Conservation (phyloP, 2,888 invertebrate genomes). For the Erpobdella octoculata region DNA sequence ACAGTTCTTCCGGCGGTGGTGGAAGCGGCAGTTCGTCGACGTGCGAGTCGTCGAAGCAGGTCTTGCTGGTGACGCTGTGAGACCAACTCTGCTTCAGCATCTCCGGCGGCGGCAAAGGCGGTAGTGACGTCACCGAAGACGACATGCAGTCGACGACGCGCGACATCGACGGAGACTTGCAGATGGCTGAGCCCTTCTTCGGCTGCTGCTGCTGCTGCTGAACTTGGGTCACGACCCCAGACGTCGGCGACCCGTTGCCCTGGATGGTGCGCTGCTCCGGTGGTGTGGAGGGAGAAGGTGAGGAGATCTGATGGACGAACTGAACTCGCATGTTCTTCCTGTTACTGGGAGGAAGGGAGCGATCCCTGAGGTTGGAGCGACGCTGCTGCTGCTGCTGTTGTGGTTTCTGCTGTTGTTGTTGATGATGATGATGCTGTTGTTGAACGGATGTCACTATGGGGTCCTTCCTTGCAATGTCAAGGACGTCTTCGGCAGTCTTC, state of each 20-base stretch:
- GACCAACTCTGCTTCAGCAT: slow-evolving; percentile 13
- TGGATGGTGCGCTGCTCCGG: neutral
- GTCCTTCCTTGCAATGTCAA: neutral
- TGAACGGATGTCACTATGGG: neutral
- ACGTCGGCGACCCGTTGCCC: neutral
- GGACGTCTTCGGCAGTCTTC: slow-evolving; percentile 7
- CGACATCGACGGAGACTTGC: neutral
- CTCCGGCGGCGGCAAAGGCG: neutral
- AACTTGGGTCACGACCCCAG: too few species aligned
- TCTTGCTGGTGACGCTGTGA: too few species aligned
- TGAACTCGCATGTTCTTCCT: slow-evolving; percentile 17
- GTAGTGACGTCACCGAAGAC: neutral
- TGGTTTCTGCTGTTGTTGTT: neutral
- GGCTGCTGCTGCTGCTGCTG: too few species aligned
- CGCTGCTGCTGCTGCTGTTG: neutral
- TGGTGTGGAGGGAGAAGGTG: neutral
- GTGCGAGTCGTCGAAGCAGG: neutral
- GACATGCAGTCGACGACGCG: neutral
- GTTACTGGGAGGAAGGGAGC: slow-evolving; percentile 19
- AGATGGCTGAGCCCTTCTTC: neutral
- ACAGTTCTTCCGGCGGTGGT: slow-evolving; percentile 15
- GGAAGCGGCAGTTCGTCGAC: slow-evolving; percentile 8
- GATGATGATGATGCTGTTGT: neutral
- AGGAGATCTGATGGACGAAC: slow-evolving; percentile 14
- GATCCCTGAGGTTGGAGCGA: slow-evolving; percentile 20